These are phyloP conservation scores for Coregonus sp. DNA, from an alignment of 2,797 vertebrate genomes.

Conservation along the genomic window DNA sequence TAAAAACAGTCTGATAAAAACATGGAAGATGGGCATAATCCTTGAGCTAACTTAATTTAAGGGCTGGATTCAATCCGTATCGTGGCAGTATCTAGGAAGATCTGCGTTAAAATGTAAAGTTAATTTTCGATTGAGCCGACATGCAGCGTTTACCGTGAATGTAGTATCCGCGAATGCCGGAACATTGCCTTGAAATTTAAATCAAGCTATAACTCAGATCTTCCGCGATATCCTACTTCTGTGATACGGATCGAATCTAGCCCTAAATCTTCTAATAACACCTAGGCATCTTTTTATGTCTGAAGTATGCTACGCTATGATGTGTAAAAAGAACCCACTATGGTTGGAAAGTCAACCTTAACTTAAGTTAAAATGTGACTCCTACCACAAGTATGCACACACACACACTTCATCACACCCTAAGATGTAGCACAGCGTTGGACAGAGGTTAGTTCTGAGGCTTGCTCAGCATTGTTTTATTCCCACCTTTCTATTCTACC, in stretches of 20 bases:
- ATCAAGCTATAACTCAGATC: too few relatives aligned
- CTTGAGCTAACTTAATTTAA: neutral
- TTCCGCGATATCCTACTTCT: too few relatives aligned
- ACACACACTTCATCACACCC: neutral
- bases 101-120: too few relatives aligned
- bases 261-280: neutral
- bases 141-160: too few relatives aligned
- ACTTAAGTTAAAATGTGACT: neutral
- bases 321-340: neutral
- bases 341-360: neutral
- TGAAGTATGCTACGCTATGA: neutral
- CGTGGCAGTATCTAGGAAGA: too few relatives aligned
- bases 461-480: slow-evolving; percentile 32
- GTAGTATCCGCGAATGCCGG: too few relatives aligned
- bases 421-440: neutral
- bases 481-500: slow-evolving; percentile 31
- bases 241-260: too few relatives aligned
- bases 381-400: neutral
- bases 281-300: neutral
- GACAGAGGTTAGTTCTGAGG: neutral
- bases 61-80: too few relatives aligned
- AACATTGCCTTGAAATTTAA: too few relatives aligned
- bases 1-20: neutral
- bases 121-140: too few relatives aligned
- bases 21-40: neutral